Conservation (phyloP, 2,888 invertebrate species). For the Lasioglossum oenotherae region DNA sequence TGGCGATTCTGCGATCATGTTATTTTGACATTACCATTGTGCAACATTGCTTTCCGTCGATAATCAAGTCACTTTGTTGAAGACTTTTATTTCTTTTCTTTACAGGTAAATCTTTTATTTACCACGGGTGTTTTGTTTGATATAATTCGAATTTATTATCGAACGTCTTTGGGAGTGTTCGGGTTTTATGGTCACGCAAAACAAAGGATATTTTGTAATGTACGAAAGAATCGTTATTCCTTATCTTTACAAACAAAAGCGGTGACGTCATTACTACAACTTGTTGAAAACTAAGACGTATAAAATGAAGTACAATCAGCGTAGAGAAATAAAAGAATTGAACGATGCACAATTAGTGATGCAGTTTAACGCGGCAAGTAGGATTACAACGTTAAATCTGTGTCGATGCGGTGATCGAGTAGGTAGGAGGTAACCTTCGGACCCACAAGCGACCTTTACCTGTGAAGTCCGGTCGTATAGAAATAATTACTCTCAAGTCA, state of each 20-base stretch:
- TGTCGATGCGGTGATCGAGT: slow-evolving; percentile 59
- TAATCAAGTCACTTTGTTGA: slow-evolving; percentile 26
- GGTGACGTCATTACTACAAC: slow-evolving; percentile 39
- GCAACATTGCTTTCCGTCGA: slow-evolving; percentile 27
- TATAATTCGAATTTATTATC: not conserved
- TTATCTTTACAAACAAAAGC: slow-evolving; percentile 30
- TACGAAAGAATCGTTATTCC: not conserved
- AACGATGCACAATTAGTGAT: slow-evolving; percentile 23
- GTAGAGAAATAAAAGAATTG: not conserved
- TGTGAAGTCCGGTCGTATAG: slow-evolving; percentile 65
- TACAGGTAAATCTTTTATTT: not conserved
- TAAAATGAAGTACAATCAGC: slow-evolving; percentile 2
- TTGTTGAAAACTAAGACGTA: slow-evolving; percentile 9
- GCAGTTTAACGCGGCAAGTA: slow-evolving; percentile 47
- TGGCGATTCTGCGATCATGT: not conserved
- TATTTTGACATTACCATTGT: slow-evolving; percentile 34
- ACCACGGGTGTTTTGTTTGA: not conserved
- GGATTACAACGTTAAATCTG: slow-evolving; percentile 62
- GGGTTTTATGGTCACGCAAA: not conserved
- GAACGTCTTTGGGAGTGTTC: not conserved
- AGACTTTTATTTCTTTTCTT: not conserved
- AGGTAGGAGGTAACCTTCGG: slow-evolving; percentile 76
- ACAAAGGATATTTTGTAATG: not conserved
- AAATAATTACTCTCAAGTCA: slow-evolving; percentile 69
- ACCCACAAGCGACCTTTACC: slow-evolving; percentile 76